Base-by-base conservation (phyloP, 2,113 vertebrate species). In the Panthera tigris region DNA sequence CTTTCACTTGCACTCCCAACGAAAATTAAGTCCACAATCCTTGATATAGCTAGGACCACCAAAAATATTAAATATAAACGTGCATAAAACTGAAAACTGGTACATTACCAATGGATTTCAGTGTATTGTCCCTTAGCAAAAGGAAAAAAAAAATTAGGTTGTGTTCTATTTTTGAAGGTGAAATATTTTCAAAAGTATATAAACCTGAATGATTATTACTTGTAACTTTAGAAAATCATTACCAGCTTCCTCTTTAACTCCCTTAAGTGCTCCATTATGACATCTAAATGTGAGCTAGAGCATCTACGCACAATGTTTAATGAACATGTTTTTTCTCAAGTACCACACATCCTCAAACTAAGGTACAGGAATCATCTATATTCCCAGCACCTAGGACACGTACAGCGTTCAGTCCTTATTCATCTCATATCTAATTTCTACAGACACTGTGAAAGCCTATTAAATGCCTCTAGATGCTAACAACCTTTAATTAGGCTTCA, bases 231-330 rank as follows among this genome's bases (percentile, higher is more conserved):
- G 81, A 68, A 97, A 96, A 61, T 88, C 57, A 84, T 83, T 95
- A 68, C 88, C 63, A 90, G 73, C 68, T 96, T 14, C 65, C 39
- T 74, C 8, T 92, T 84, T 89, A 76, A n/a, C 82, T 94, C 98
- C 82, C 36, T 94, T 63, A 66, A 91, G 80, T 50, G 85, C 73
- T 57, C 39, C 85, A 25, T 71, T 87, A 92, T 12, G 76, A 79
- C 69, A 92, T 76, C 50, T 88, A 29, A 71, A 81, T n/a, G 65
- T 68, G 15, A 83, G 79, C 89, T 57, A 74, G 93, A 87, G 36
- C 39, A 88, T 23, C 84, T 95, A 27, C 48, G 57, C 66, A 29
- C 48, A 80, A 39, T 15, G 45, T 74, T 45, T 89, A 79, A 85
- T 69, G 41, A 74, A 76, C 57, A 41, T 79, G 5, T 4, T 50